phyloP scores from a whole-genome alignment of 2,113 vertebrate species.

The Tonatia bakeri region DNA sequence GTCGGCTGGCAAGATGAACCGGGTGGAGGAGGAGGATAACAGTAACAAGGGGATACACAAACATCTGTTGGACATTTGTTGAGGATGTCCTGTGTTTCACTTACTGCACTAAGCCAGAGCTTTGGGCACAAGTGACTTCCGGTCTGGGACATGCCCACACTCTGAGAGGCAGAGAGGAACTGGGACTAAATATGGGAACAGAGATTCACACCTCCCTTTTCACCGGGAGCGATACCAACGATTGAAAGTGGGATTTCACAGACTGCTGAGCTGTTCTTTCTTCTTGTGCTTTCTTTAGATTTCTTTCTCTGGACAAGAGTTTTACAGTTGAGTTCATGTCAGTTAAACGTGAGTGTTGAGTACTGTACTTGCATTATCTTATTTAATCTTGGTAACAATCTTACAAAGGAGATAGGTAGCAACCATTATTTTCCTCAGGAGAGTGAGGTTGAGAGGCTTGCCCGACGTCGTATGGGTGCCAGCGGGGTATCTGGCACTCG shows the following conservation, averaged over 20 bases:
- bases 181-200: conserved; percentile 36
- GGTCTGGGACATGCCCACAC: background rate
- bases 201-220: conserved; percentile 49
- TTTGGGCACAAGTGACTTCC: background rate
- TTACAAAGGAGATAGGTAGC: background rate
- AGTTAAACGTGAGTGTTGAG: background rate
- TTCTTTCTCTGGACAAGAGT: conserved; percentile 22
- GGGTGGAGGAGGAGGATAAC: background rate
- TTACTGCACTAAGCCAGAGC: background rate
- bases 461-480: background rate
- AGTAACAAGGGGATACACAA: background rate
- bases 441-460: background rate
- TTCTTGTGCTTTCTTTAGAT: conserved; percentile 28
- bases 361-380: background rate
- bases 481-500: background rate
- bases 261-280: conserved; percentile 27
- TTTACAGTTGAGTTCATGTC: background rate
- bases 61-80: background rate
- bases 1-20: background rate
- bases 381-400: background rate
- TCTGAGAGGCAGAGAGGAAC: background rate
- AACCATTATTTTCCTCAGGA: background rate
- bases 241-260: conserved; percentile 49
- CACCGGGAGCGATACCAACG: conserved; percentile 22
- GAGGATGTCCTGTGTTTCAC: background rate